Conservation (phyloP, 2,888 invertebrate genomes). For the Callimorpha dominula region DNA sequence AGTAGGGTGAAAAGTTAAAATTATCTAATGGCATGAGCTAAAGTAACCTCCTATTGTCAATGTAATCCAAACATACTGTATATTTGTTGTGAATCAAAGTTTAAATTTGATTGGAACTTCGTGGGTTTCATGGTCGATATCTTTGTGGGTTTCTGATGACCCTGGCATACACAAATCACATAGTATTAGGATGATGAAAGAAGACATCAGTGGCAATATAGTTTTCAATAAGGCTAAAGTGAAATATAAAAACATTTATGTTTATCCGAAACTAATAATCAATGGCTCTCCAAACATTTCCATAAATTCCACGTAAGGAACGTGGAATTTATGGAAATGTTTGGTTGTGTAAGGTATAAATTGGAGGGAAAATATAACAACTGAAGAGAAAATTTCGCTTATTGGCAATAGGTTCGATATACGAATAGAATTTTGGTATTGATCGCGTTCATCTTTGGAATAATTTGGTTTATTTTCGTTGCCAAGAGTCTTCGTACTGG, state of each 20-base stretch:
- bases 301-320: constrained; percentile 17
- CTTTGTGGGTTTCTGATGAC: not conserved
- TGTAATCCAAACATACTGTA: not conserved
- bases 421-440: constrained; percentile 31
- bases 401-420: constrained; percentile 34
- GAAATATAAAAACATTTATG: not conserved
- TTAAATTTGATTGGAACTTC: not conserved
- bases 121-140: not conserved
- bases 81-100: not conserved
- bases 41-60: not conserved
- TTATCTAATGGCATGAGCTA: not conserved
- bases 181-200: too few relatives aligned
- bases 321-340: too few relatives aligned
- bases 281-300: constrained; percentile 14
- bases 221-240: not conserved
- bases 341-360: constrained; percentile 37
- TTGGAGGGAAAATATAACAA: constrained; percentile 32
- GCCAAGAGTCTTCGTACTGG: constrained; percentile 12
- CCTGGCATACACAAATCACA: too few relatives aligned
- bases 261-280: not conserved
- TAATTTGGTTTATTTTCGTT: constrained; percentile 41
- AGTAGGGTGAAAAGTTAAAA: not conserved
- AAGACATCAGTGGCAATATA: not conserved
- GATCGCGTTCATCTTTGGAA: constrained; percentile 23
- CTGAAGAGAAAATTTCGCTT: constrained; percentile 18